Base-by-base conservation (phyloP, 2,888 invertebrate species). In the Drosophila stalkeri region DNA sequence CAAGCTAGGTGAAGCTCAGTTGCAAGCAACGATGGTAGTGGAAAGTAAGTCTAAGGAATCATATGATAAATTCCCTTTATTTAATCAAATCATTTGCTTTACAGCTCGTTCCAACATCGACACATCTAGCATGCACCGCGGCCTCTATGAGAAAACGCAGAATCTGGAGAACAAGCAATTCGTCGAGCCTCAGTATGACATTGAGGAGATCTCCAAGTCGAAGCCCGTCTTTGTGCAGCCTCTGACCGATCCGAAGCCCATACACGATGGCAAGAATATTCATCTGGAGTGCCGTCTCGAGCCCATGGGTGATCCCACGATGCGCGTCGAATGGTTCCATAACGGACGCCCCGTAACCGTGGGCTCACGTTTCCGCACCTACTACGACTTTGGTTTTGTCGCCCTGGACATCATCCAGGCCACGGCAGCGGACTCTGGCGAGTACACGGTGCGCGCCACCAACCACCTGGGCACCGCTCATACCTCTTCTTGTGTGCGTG, bases 331-430 rank as follows among this genome's bases (percentile, higher is more conserved):
- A 93, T 98, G 98, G 98, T 98, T 97, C 95, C 98, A 97, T 90
- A 98, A 99, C 93, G 99, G 98, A 35, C 95, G 96, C 89, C 95
- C 97, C 11, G 96, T 97, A 18, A 97, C 98, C 37, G 96, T 98
- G 44, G 98, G 97, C 49, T 98, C 98, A 52, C 95, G 99, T 91
- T 99, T 98, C 94, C 96, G 96, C 91, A 98, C 98, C 31, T 98
- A 98, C 92, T 97, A 98, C 91, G 99, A 99, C 92, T 99, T 99
- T 92, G 99, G 99, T 20, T 99, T 98, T 92, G 98, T 99, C 62
- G 98, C 99, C 43, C 94, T 99, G 82, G 99, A 99, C 91, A 98
- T 99, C 71, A 95, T 98, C 75, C 97, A 98, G 91, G 96, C 98
- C 23, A 98, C 97, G 64, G 96, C 98, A n/a, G 95, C 97, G 69